Base-by-base conservation (phyloP, 2,888 invertebrate species). In the Hedya salicella region DNA sequence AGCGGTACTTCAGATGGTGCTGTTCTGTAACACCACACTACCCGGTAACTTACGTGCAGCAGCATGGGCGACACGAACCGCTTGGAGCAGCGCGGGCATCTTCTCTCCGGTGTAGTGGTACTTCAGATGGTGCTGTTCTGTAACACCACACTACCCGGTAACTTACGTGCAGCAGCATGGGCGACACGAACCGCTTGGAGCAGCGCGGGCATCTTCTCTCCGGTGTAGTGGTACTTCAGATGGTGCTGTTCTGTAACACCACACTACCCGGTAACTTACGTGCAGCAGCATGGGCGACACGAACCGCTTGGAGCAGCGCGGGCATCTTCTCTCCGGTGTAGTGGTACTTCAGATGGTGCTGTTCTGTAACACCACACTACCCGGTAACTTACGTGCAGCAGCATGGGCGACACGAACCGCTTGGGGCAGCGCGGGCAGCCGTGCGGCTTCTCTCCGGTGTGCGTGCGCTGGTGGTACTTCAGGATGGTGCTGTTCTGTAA, bases 161-260 rank as follows among this genome's bases (percentile, higher is more conserved):
- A 59, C 59, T 59, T n/a, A 65, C 64, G 6, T 65, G 59, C 2
- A 65, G 44, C 25, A 59, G 46, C 59, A 52, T 59, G 8, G 65
- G 65, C 1, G 65, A 65, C 3, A 53, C 52, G 56, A 63, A 63
- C 14, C 42, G 40, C 36, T 64, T 64, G 8, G 57, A 49, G 16
- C 57, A 64, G 0, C 64, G 50, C 44, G 64, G 56, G 25, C 64
- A 64, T 13, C 42, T 52, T 42, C 50, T 64, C 64, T 2, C 64
- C 64, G 9, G 64, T 59, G 39, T 63, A 53, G 63, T 89, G 89
- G 2, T 87, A 83, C 86, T 87, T 53, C 46, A 69, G 59, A 57
- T 60, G 14, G 68, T 53, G 32, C 50, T 42, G 62, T 60, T 53
- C 68, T 65, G 65, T 8, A 25, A 54, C 21, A 75, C n/a, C n/a